These are phyloP conservation scores for Microctenopoma steveboyesi DNA, from an alignment of 2,797 vertebrate genomes.

Conservation along the genomic window DNA sequence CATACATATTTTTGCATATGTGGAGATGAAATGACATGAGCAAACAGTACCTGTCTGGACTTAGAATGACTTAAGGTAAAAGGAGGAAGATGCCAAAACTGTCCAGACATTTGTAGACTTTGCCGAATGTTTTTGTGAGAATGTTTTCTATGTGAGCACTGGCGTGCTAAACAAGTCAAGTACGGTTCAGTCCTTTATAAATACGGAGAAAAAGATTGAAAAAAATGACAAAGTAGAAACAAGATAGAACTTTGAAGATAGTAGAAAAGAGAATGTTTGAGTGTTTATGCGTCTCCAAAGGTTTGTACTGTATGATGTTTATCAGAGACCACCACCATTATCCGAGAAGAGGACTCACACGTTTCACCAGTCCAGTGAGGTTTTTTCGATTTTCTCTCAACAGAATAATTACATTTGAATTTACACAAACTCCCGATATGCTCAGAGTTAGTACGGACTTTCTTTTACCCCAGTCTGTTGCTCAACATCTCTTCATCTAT, in stretches of 20 bases:
- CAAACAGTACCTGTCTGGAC: background rate
- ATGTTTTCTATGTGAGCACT: no score
- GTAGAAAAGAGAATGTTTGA: background rate
- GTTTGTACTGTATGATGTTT: background rate
- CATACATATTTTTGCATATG: slow-evolving; percentile 1
- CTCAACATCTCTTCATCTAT: slow-evolving; percentile 19
- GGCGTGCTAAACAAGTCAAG: no score
- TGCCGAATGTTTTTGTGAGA: no score
- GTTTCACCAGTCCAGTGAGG: background rate
- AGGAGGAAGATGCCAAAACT: background rate
- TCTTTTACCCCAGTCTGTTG: slow-evolving; percentile 18
- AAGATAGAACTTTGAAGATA: no score
- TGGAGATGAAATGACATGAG: slow-evolving; percentile 7
- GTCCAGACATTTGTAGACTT: background rate
- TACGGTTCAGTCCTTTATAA: no score
- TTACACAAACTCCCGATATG: slow-evolving; percentile 7
- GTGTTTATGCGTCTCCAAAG: background rate
- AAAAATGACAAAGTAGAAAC: no score
- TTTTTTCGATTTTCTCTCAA: slow-evolving; percentile 12
- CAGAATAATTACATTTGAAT: slow-evolving; percentile 8
- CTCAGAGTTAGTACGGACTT: slow-evolving; percentile 2
- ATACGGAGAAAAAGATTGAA: no score
- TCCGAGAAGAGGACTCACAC: background rate
- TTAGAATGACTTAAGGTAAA: background rate
- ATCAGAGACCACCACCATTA: background rate